Evolutionary conservation across 2,888 invertebrate species (phyloP), one percentile per base, ranked within the genome.

Genomic region (Andrena haemorrhoa): DNA sequence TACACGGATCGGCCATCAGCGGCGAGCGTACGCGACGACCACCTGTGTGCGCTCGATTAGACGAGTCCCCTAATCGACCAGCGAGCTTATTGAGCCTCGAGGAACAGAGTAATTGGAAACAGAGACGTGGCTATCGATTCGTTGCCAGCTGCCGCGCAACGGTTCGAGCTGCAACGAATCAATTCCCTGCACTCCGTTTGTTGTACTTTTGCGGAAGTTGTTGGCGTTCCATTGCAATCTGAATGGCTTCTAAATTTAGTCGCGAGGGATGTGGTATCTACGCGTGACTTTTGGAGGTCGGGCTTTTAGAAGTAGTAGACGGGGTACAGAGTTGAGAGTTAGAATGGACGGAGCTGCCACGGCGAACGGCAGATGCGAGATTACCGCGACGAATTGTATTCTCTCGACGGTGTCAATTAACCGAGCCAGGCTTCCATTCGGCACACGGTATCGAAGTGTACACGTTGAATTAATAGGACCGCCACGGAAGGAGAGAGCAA

Each of bases 381-480:
- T 89, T 77, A 80, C 74, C 89, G 86, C 31, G 80, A 75, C 89
- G 86, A 88, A 89, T 89, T 71, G 80, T 82, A 87, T 86, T 82
- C 84, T 84, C 23, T 80, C 61, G 73, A 72, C 81, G 72, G 82
- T 79, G 82, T 86, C 88, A 86, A 88, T 88, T 88, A 86, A 88
- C 83, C 75, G 79, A 82, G 66, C 72, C 75, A 61, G 41, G 47
- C 47, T 56, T 60, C 53, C 69, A 63, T 77, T 75, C 73, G 60
- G 51, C 33, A 26, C 4, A 26, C 20, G 51, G 75, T 68, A 74
- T 76, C 51, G 53, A 61, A 33, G 20, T 53, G 51, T 60, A 60
- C 53, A 53, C 41, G 63, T 53, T 77, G 72, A 64, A 81, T 83
- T 75, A 86, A 80, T 76, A 65, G 66, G 75, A 72, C 75, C 70